Evolutionary conservation across 2,113 vertebrate genomes (phyloP), one percentile per base, ranked within the genome.

Genomic region (Semicossyphus pulcher): DNA sequence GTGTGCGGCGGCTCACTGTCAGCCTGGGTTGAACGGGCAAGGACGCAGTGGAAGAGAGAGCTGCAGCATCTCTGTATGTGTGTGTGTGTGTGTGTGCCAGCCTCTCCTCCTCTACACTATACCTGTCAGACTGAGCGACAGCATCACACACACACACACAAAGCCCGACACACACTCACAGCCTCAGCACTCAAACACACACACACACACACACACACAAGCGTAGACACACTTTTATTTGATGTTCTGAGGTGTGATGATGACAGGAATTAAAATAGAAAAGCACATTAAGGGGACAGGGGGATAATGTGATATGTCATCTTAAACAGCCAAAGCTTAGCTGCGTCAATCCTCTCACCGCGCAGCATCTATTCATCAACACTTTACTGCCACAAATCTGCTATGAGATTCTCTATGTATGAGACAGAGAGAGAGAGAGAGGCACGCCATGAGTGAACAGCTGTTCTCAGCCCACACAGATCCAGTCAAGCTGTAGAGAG

Each of bases 21-120:
- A 91, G 88, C 78, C 58, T 65, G 88, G 88, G 90, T 86, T 93
- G 89, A 92, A 84, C 67, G 66, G 91, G 80, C 91, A 93, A 93
- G 93, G 91, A 90, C 87, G 44, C 72, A 0, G 41, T 73, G 74
- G 71, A 76, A 80, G 37, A 58, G 67, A 53, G 76, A 49, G 63
- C 60, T 68, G 48, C 66, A 0, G 65, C 48, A 10, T 75, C 47
- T 76, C 58, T 68, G 68, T 58, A n/a, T n/a, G n/a, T n/a, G 37
- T 15, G 12, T 39, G 11, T 20, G 41, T 44, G 18, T n/a, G 70
- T 56, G 56, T 51, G 47, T 54, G 66, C 65, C 65, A 75, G 45
- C 72, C 75, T 87, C 71, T 72, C 42, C 74, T 76, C 29, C 70
- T 82, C 78, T 61, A 61, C 52, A 39, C 74, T 85, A 66, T 70